phyloP scores from a whole-genome alignment of 2,888 invertebrate genomes.

The Charanyca ferruginea region DNA sequence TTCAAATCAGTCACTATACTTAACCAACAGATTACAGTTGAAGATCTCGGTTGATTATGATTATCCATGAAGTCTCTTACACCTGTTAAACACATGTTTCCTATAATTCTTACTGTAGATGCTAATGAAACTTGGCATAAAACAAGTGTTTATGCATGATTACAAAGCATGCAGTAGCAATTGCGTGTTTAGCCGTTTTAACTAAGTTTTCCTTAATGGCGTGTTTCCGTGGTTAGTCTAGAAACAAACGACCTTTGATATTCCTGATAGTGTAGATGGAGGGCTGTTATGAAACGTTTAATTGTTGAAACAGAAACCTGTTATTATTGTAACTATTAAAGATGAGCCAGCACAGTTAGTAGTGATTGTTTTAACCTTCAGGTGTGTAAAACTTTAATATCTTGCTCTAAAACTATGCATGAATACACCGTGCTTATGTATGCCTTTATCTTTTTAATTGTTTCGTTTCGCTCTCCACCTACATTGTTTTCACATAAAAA shows the following conservation, averaged over 20 bases:
- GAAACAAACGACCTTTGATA: constrained; percentile 19
- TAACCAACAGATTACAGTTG: no score
- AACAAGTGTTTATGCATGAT: constrained; percentile 10
- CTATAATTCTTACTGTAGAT: not conserved
- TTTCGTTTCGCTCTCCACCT: no score
- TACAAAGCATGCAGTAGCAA: not conserved
- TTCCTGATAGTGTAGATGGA: constrained; percentile 13
- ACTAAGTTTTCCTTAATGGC: constrained; percentile 29
- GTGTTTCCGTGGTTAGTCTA: constrained; percentile 24
- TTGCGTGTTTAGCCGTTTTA: constrained; percentile 9
- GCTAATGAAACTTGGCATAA: not conserved
- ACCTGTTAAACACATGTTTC: no score
- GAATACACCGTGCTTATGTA: no score
- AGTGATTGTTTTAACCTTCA: constrained; percentile 30
- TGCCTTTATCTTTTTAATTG: no score
- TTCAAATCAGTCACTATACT: no score
- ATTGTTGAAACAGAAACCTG: constrained; percentile 27
- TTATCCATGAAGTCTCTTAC: no score
- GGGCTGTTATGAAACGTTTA: constrained; percentile 27
- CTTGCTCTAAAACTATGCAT: not conserved
- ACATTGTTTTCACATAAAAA: no score
- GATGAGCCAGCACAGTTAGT: constrained; percentile 9
- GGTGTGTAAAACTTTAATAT: constrained; percentile 4
- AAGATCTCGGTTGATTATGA: no score
- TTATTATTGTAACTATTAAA: constrained; percentile 27